phyloP scores from a whole-genome alignment of 2,888 invertebrate species.

The Melangyna quadrimaculata region DNA sequence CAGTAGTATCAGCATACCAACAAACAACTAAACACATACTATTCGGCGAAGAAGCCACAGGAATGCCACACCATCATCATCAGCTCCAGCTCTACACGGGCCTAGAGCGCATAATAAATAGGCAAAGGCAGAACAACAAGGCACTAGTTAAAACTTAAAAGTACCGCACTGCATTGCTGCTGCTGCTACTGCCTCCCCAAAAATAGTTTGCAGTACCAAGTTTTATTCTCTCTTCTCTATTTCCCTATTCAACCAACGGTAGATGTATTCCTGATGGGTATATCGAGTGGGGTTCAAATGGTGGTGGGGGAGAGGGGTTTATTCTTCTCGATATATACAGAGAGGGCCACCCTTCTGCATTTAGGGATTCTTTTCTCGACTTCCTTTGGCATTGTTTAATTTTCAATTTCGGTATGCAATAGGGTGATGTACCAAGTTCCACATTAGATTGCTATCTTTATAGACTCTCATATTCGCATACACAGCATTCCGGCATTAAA shows the following conservation, averaged over 20 bases:
- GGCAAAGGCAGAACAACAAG: neutral
- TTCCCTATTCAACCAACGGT: neutral
- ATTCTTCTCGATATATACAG: neutral
- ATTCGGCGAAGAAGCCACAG: constrained; percentile 57
- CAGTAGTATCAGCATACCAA: neutral
- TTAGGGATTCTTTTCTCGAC: constrained; percentile 39
- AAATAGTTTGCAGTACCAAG: constrained; percentile 13
- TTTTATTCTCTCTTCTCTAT: neutral
- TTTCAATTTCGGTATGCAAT: constrained; percentile 54
- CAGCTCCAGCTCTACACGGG: neutral
- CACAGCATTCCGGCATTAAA: constrained; percentile 40
- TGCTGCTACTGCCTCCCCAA: neutral
- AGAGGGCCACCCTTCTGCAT: constrained; percentile 12
- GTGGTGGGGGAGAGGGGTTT: too few relatives aligned
- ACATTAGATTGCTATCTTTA: constrained; percentile 25
- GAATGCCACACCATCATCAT: constrained; percentile 53
- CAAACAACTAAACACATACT: neutral
- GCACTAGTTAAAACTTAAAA: constrained; percentile 24
- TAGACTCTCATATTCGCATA: constrained; percentile 32
- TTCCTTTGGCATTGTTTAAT: constrained; percentile 65
- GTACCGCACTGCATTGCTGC: constrained; percentile 43
- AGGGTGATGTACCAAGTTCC: constrained; percentile 30
- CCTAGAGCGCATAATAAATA: neutral
- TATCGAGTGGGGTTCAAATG: neutral
- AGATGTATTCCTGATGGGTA: neutral